A percentile compares a stretch with the other conserved stretches of the same genome.
Conservation (phyloP, 2,797 vertebrate genomes). For the Cercopithecus mitis region DNA sequence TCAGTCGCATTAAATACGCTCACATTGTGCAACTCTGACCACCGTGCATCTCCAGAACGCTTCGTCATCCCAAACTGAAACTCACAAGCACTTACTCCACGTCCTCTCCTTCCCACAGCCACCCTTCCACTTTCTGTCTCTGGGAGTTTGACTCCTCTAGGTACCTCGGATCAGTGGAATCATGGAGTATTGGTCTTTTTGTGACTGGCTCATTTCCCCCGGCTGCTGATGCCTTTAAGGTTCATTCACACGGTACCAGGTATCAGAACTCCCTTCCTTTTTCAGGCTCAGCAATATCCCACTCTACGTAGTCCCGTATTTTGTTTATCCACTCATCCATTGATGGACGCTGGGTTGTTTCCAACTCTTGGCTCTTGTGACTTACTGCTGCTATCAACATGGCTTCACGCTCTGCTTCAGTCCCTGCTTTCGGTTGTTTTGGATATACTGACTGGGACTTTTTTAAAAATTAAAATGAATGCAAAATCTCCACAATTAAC, state of each 20-base stretch:
- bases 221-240: not conserved
- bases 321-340: rapidly evolving
- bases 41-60: not conserved
- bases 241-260: too few species aligned
- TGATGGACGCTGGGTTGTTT: not conserved
- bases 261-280: too few species aligned
- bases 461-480: not conserved
- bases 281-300: not conserved
- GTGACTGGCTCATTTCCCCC: not conserved
- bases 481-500: not conserved
- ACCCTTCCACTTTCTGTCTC: not conserved
- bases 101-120: rapidly evolving
- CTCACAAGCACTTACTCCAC: not conserved
- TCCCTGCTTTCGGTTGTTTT: not conserved
- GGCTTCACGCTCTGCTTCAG: not conserved
- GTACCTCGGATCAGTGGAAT: not conserved
- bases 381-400: not conserved
- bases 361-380: not conserved
- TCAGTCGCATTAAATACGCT: rapidly evolving
- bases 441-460: not conserved
- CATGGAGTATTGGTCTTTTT: too few species aligned
- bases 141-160: not conserved
- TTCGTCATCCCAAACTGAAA: not conserved
- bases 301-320: rapidly evolving
- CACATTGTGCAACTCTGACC: rapidly evolving